phyloP scores from a whole-genome alignment of 2,113 vertebrate genomes.

The Eidolon helvum region DNA sequence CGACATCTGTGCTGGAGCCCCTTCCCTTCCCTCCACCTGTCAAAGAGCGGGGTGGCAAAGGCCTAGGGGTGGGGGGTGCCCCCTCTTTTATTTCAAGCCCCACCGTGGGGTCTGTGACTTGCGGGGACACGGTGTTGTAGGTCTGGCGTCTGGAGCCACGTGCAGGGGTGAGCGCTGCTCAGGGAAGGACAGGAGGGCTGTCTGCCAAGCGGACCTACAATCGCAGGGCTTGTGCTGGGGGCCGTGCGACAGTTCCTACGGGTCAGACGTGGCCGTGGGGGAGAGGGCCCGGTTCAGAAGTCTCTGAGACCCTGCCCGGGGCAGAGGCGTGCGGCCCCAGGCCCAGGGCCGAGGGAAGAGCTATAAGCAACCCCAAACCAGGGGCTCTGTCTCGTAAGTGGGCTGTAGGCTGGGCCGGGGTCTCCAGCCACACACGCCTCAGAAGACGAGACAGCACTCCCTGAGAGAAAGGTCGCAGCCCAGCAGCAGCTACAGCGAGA shows the following conservation, averaged over 20 bases:
- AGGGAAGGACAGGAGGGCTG: fast-evolving
- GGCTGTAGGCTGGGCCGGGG: background rate
- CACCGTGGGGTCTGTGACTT: fast-evolving
- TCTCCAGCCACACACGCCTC: background rate
- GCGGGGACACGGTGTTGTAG: background rate
- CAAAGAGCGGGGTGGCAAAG: too few relatives aligned
- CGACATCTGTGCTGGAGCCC: too few relatives aligned
- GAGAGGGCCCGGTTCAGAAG: background rate
- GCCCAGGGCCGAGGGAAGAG: background rate
- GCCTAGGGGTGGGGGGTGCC: too few relatives aligned
- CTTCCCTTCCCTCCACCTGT: too few relatives aligned
- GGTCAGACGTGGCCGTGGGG: fast-evolving
- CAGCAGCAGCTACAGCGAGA: background rate
- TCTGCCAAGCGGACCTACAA: background rate
- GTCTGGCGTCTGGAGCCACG: background rate
- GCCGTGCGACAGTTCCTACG: fast-evolving
- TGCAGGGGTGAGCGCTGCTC: fast-evolving
- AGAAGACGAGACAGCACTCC: background rate
- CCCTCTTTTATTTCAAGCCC: background rate
- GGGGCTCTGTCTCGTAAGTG: background rate
- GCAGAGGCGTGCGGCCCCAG: fast-evolving
- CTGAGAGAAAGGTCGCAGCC: background rate
- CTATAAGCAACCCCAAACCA: background rate
- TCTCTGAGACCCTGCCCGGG: background rate
- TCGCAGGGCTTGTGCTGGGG: too few relatives aligned